phyloP scores from a whole-genome alignment of 2,797 vertebrate genomes.

The Synaphobranchus kaupii region DNA sequence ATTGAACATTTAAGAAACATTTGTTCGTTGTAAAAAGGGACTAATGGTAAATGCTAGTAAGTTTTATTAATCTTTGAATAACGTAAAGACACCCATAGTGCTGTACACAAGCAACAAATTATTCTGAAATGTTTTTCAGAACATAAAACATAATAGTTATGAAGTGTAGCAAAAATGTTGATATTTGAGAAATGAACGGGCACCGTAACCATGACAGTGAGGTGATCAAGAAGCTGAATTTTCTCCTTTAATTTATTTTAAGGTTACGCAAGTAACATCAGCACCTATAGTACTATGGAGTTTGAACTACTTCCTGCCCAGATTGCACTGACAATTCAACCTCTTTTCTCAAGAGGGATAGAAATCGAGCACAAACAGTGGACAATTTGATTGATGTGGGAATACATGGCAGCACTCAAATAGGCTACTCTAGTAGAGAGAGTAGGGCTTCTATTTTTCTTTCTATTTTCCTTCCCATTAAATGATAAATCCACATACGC shows the following conservation, averaged over 20 bases:
- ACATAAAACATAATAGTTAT: background rate
- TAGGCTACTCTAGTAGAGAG: background rate
- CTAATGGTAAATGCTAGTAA: background rate
- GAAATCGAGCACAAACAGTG: background rate
- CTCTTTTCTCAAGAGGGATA: background rate
- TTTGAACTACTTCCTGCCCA: background rate
- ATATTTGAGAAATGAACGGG: background rate
- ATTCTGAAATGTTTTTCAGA: background rate
- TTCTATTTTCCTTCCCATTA: background rate
- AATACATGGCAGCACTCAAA: slow-evolving; percentile 3
- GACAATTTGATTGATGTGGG: background rate
- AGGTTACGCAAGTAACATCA: background rate
- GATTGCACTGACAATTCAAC: background rate
- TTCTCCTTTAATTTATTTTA: background rate
- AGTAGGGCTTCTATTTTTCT: background rate
- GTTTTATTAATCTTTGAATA: background rate
- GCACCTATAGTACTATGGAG: background rate
- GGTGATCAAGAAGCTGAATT: background rate
- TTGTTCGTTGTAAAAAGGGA: background rate
- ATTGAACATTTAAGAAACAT: no score
- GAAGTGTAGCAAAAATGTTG: background rate
- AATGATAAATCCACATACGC: background rate
- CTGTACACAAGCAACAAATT: background rate
- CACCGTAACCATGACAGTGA: background rate
- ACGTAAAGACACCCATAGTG: background rate